Evolutionary conservation across 2,797 vertebrate species (phyloP).

Genomic region (Periophthalmus magnuspinnatus): DNA sequence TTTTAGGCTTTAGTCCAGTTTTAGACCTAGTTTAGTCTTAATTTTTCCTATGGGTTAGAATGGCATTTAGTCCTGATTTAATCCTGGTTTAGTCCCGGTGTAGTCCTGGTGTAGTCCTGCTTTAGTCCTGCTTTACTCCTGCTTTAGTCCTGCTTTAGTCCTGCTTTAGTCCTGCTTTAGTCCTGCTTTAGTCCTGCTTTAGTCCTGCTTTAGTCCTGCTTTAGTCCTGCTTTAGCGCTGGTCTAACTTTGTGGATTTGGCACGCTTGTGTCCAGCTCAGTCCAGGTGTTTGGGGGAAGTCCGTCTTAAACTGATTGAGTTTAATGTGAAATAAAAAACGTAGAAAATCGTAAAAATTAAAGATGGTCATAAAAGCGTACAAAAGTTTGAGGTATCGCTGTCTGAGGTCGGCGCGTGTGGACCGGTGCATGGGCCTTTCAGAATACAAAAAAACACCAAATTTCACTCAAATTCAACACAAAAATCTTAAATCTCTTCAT

Average conservation of each 20-base stretch:
- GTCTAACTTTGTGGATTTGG: not conserved
- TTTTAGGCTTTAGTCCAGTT: too few relatives aligned
- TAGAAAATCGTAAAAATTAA: not conserved
- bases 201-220: not conserved
- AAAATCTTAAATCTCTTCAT: too few relatives aligned
- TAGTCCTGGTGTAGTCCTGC: not conserved
- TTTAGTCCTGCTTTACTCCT: not conserved
- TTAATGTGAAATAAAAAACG: not conserved
- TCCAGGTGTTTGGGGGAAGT: not conserved
- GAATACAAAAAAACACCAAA: not conserved
- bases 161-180: not conserved
- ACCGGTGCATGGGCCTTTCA: not conserved
- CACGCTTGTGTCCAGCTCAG: not conserved
- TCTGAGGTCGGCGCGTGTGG: slow-evolving; percentile 1
- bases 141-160: not conserved
- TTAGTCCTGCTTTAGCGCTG: not conserved
- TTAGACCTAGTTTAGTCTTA: too few relatives aligned
- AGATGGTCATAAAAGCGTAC: not conserved
- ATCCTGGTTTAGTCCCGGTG: not conserved
- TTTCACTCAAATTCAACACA: too few relatives aligned
- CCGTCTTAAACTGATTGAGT: not conserved
- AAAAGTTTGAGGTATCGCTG: slow-evolving; percentile 4
- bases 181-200: not conserved
- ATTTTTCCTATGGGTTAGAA: too few relatives aligned
- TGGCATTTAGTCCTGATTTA: too few relatives aligned